Evolutionary conservation across 2,888 invertebrate genomes (phyloP).

Genomic region (Entomobrya proxima): DNA sequence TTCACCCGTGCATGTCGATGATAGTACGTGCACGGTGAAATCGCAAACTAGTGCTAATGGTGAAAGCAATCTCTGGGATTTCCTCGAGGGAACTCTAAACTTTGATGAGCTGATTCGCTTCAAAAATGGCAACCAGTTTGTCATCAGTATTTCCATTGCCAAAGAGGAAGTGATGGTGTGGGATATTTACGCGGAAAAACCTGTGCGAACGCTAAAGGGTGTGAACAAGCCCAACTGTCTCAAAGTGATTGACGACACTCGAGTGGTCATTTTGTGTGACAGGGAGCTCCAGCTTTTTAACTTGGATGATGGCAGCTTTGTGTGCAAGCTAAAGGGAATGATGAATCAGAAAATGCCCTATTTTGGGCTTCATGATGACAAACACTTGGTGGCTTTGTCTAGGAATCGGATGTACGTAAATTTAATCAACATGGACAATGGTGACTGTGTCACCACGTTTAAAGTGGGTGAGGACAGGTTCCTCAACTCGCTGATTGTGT

Average conservation of each 20-base stretch:
- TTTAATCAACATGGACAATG: slow-evolving; percentile 88
- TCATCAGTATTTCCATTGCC: slow-evolving; percentile 86
- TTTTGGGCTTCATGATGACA: slow-evolving; percentile 88
- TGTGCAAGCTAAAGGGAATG: slow-evolving; percentile 87
- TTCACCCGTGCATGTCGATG: slow-evolving; percentile 54
- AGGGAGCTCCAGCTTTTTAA: slow-evolving; percentile 89
- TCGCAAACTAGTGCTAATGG: slow-evolving; percentile 26
- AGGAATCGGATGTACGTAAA: slow-evolving; percentile 93
- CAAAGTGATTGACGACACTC: slow-evolving; percentile 84
- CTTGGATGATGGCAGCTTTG: slow-evolving; percentile 84
- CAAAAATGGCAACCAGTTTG: slow-evolving; percentile 83
- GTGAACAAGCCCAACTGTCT: slow-evolving; percentile 88
- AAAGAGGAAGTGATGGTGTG: slow-evolving; percentile 88
- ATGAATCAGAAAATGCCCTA: slow-evolving; percentile 96
- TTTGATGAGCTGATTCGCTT: slow-evolving; percentile 83
- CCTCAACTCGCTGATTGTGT: slow-evolving; percentile 90
- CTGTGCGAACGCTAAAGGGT: slow-evolving; percentile 84
- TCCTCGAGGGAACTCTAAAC: slow-evolving; percentile 74
- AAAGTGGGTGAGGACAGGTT: slow-evolving; percentile 92
- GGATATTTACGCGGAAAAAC: slow-evolving; percentile 83
- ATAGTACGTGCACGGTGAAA: slow-evolving; percentile 51
- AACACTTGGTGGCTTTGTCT: slow-evolving; percentile 88
- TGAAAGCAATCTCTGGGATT: slow-evolving; percentile 68
- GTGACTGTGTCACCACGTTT: slow-evolving; percentile 90
- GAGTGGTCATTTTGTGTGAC: slow-evolving; percentile 88